Evolutionary conservation across 1,140 invertebrate genomes (phyloP), one percentile per base, ranked within the genome.

Genomic region (Zaprionus ornatus): DNA sequence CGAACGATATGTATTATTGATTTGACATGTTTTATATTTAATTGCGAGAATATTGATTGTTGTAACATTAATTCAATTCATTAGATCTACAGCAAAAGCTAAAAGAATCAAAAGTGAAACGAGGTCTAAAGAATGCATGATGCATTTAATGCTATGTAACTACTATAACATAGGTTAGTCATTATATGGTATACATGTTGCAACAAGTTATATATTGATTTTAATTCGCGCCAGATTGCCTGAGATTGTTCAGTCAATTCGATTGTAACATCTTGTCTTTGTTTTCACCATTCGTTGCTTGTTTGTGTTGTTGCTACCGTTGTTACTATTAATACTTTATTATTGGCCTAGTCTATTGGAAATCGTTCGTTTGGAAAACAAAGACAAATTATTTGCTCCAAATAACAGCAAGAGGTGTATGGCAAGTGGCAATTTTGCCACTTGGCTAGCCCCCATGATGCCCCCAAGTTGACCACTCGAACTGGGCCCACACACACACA

Each of bases 301-400:
- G 23, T 17, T 37, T 23, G 35, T 48, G 15, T 54, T 57, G 21
- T 52, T 27, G 12, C 13, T 56, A 17, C 12, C 48, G 52, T 25
- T 27, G 25, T 12, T 19, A 17, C 42, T 50, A 25, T 29, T 32
- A 25, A 52, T 35, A 52, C 13, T 37, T 27, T 17, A 50, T 60
- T 60, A 60, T 60, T 60, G 17, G 60, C 32, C n/a, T 50, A 71
- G 56, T 57, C 67, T 63, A 86, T 68, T 82, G 69, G 75, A 45
- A 84, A 78, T 62, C 82, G 55, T 45, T 82, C 75, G 65, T 68
- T 86, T 87, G 82, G 82, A 85, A 86, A 82, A 85, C 83, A 87
- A 85, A 70, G 72, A 76, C 70, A 75, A 82, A 85, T 87, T 87
- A 86, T 78, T 75, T 85, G 83, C 79, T 86, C 83, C 75, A 85